Evolutionary conservation across 2,113 vertebrate species (phyloP).

Genomic region (Psittacara wagleri): DNA sequence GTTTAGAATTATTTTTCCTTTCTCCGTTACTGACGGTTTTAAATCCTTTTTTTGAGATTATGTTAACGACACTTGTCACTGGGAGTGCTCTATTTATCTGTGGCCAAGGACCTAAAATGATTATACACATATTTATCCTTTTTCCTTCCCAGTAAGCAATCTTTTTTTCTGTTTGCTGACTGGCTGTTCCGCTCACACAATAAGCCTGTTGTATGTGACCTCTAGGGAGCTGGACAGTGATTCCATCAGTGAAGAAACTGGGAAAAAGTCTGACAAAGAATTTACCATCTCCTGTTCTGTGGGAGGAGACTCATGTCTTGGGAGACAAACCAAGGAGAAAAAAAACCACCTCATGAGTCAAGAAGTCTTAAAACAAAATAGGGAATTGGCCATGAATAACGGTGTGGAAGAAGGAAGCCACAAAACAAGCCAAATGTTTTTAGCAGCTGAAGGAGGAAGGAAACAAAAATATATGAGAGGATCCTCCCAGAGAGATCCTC

Average conservation of each 20-base stretch:
- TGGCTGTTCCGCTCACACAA: neutral
- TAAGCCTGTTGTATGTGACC: neutral
- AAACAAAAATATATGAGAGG: neutral
- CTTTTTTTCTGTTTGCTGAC: neutral
- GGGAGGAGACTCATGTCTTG: neutral
- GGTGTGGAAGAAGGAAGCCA: neutral
- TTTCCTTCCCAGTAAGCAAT: neutral
- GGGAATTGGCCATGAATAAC: neutral
- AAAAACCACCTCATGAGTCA: neutral
- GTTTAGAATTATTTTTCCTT: conserved; percentile 69
- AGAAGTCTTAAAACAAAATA: neutral
- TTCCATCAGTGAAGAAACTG: neutral
- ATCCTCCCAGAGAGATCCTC: neutral
- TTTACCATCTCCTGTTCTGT: neutral
- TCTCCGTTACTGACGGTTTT: conserved; percentile 25
- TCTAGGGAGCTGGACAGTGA: neutral
- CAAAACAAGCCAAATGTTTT: neutral
- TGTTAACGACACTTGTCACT: neutral
- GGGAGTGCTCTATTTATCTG: neutral
- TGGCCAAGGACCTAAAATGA: neutral
- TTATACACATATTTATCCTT: neutral
- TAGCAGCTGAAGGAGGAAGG: neutral
- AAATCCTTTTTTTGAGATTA: neutral
- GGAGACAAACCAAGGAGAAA: neutral
- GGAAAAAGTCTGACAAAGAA: neutral